Evolutionary conservation across 2,888 invertebrate genomes (phyloP).

Genomic region (Amphipoea oculea): DNA sequence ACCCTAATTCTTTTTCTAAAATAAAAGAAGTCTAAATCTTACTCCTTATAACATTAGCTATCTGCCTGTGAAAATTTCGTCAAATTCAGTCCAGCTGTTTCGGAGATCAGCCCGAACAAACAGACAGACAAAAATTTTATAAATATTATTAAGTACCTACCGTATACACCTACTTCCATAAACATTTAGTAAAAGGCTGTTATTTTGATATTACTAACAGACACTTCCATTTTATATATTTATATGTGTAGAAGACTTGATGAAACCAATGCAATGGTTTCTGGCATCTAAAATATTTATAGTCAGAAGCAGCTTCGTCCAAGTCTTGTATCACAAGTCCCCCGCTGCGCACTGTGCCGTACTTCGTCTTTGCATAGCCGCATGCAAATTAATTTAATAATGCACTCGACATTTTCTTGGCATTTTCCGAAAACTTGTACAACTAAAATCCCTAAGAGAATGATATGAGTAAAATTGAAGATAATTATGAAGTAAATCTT

Average conservation of each 20-base stretch:
- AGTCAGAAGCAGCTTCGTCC: neutral
- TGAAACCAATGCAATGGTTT: neutral
- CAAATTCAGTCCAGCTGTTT: neutral
- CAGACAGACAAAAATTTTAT: too few relatives aligned
- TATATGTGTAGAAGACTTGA: neutral
- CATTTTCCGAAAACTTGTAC: conserved; percentile 10
- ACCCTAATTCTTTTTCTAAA: neutral
- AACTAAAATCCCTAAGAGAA: conserved; percentile 29
- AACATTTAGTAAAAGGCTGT: too few relatives aligned
- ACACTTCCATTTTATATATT: too few relatives aligned
- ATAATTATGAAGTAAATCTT: neutral
- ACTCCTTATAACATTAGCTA: neutral
- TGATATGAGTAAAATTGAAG: neutral
- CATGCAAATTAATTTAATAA: conserved; percentile 39
- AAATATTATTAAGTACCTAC: too few relatives aligned
- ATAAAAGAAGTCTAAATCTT: neutral
- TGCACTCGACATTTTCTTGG: conserved; percentile 29
- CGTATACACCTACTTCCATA: too few relatives aligned
- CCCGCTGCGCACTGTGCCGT: conserved; percentile 15
- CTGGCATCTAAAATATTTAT: conserved; percentile 4
- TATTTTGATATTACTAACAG: too few relatives aligned
- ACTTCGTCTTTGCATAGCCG: conserved; percentile 6
- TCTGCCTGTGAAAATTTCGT: neutral
- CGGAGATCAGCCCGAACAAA: too few relatives aligned
- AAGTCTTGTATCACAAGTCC: neutral